Evolutionary conservation across 53 echinoderm and acorn worm species (phyloP).

Genomic region (Crossaster papposus): DNA sequence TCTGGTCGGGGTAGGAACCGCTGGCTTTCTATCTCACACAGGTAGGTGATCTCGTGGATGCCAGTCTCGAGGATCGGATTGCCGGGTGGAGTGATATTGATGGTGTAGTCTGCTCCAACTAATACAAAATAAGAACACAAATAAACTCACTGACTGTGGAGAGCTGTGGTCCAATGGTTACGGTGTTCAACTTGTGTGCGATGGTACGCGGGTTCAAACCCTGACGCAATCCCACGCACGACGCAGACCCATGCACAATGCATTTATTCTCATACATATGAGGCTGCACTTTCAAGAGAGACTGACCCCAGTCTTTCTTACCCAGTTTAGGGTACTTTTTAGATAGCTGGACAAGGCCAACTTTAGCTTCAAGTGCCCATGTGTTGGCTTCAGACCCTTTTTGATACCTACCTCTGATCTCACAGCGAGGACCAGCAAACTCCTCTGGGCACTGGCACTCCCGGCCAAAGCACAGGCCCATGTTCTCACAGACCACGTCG

Average conservation of each 20-base stretch:
- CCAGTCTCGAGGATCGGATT: slow-evolving; percentile 59
- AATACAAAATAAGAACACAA: background rate
- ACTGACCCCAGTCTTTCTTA: too few species aligned
- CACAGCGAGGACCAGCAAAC: slow-evolving; percentile 72
- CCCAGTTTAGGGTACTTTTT: too few species aligned
- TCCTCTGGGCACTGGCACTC: slow-evolving; percentile 72
- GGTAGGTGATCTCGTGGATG: slow-evolving; percentile 61
- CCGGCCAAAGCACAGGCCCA: slow-evolving; percentile 68
- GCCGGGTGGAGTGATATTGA: slow-evolving; percentile 65
- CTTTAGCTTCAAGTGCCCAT: background rate
- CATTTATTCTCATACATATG: too few species aligned
- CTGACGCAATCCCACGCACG: too few species aligned
- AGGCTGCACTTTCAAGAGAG: too few species aligned
- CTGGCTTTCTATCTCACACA: slow-evolving; percentile 68
- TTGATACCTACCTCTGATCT: slow-evolving; percentile 67
- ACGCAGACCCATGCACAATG: too few species aligned
- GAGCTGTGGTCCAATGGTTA: too few species aligned
- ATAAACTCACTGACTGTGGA: background rate
- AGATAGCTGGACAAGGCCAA: too few species aligned
- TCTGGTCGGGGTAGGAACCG: slow-evolving; percentile 66
- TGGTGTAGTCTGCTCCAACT: slow-evolving; percentile 69
- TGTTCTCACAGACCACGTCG: slow-evolving; percentile 71
- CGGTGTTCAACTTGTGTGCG: too few species aligned
- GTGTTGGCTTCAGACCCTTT: too few species aligned
- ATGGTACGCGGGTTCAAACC: too few species aligned